These are phyloP conservation scores for Aradophagus sp. DNA, from an alignment of 1,140 invertebrate species.

Conservation along the genomic window DNA sequence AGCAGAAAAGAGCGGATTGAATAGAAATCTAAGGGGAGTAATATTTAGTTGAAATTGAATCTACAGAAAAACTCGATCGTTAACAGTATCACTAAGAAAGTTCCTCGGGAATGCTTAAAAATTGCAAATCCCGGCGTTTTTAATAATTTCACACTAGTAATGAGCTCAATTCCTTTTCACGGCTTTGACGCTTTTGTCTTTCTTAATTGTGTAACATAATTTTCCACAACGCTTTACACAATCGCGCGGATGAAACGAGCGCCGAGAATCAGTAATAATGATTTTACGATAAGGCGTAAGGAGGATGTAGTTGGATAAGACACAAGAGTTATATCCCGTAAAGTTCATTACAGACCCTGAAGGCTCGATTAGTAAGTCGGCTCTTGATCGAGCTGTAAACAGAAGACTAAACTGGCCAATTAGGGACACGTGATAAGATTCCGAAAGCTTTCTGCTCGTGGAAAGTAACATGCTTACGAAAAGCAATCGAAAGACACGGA, in stretches of 20 bases:
- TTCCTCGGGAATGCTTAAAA: no score
- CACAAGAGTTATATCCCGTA: conserved; percentile 45
- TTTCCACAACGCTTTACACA: conserved; percentile 22
- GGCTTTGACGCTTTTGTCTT: conserved; percentile 32
- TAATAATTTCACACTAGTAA: conserved; percentile 32
- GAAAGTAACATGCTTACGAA: conserved; percentile 39
- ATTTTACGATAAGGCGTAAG: conserved; percentile 46
- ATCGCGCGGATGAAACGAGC: conserved; percentile 28
- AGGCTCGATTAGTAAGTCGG: conserved; percentile 51
- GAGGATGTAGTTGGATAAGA: conserved; percentile 39
- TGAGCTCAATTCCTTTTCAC: conserved; percentile 31
- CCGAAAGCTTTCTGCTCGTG: conserved; percentile 29
- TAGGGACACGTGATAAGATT: conserved; percentile 55
- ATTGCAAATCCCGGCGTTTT: no score
- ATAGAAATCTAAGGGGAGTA: no score
- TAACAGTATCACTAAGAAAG: no score
- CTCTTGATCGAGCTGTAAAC: conserved; percentile 54
- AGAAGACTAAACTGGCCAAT: conserved; percentile 49
- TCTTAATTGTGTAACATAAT: conserved; percentile 46
- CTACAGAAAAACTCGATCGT: conserved; percentile 12
- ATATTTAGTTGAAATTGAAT: conserved; percentile 20
- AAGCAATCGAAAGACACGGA: conserved; percentile 30
- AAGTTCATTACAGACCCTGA: conserved; percentile 54
- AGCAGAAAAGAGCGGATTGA: no score
- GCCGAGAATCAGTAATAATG: conserved; percentile 46